Percentiles rank a stretch among this genome's conserved stretches.
These are phyloP conservation scores for Toxotes lorentzi DNA, from an alignment of 2,797 vertebrate species.

Conservation along the genomic window DNA sequence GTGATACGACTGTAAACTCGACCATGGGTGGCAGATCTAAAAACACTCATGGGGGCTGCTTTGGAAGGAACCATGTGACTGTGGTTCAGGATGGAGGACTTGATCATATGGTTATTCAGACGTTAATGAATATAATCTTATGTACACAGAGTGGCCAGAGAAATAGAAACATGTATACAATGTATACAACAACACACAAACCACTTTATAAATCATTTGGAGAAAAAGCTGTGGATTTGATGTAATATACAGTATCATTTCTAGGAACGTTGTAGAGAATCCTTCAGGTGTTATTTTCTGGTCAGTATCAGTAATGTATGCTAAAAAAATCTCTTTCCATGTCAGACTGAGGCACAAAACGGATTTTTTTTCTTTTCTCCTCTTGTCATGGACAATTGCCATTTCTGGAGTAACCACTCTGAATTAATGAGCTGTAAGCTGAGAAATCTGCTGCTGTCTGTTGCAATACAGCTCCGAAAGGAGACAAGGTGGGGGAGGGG, in stretches of 20 bases:
- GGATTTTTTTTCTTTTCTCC: constrained; percentile 6
- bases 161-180: neutral
- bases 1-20: too few relatives aligned
- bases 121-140: neutral
- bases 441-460: constrained; percentile 45
- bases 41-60: too few relatives aligned
- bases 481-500: constrained; percentile 4
- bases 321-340: constrained; percentile 3
- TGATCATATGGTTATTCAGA: neutral
- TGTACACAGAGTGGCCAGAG: neutral
- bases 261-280: neutral
- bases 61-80: too few relatives aligned
- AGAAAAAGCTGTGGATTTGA: neutral
- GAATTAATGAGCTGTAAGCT: constrained; percentile 53
- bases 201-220: neutral
- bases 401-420: constrained; percentile 39
- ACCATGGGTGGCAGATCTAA: too few relatives aligned
- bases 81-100: too few relatives aligned
- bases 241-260: neutral
- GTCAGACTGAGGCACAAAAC: constrained; percentile 4
- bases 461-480: constrained; percentile 24
- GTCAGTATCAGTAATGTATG: neutral
- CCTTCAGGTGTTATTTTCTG: neutral
- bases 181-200: neutral
- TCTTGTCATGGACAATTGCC: constrained; percentile 33